These are phyloP conservation scores for Podargus strigoides DNA, from an alignment of 2,797 vertebrate species.

Conservation along the genomic window DNA sequence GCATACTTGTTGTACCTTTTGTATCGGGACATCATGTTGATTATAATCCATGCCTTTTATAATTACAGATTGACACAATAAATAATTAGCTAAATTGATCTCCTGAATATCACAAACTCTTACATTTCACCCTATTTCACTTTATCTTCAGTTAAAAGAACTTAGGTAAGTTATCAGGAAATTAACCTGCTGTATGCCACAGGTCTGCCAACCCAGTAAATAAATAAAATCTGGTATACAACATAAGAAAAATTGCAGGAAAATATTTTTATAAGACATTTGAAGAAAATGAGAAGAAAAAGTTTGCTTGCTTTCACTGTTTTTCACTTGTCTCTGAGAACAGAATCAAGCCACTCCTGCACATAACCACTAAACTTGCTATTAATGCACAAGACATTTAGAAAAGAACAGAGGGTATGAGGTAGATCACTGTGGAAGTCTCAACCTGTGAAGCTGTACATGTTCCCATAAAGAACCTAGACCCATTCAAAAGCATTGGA, in stretches of 20 bases:
- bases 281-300: background rate
- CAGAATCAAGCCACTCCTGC: background rate
- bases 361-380: background rate
- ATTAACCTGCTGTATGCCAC: background rate
- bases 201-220: background rate
- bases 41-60: background rate
- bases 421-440: background rate
- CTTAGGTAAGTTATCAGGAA: background rate
- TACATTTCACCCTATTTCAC: background rate
- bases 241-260: background rate
- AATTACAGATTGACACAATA: background rate
- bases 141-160: background rate
- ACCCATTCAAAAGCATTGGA: background rate
- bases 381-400: background rate
- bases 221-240: background rate
- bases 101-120: background rate
- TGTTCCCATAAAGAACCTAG: background rate
- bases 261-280: background rate
- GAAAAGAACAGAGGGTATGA: background rate
- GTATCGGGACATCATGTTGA: background rate
- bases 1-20: background rate
- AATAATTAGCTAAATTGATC: background rate
- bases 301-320: background rate
- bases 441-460: background rate
- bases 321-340: background rate